These are phyloP conservation scores for Picathartes gymnocephalus DNA, from an alignment of 2,113 vertebrate genomes.

Conservation along the genomic window DNA sequence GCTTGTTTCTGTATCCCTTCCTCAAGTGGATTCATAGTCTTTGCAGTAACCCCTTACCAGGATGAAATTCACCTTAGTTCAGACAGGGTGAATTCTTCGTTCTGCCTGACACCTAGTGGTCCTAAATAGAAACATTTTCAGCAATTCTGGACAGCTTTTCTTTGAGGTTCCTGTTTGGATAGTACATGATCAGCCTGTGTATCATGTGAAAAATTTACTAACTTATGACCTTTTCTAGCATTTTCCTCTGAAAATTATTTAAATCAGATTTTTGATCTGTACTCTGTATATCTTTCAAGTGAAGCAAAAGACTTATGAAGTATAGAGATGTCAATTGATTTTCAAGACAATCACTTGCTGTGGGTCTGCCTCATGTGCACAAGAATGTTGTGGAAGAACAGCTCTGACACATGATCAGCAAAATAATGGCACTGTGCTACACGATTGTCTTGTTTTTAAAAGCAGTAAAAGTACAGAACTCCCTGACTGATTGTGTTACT, in stretches of 20 bases:
- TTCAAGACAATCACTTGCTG: neutral
- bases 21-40: neutral
- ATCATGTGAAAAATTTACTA: neutral
- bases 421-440: neutral
- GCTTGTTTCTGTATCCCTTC: neutral
- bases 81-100: neutral
- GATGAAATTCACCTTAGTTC: neutral
- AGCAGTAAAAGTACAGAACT: neutral
- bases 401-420: neutral
- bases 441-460: rapidly evolving
- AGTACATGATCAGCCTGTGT: neutral
- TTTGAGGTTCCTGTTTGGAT: rapidly evolving
- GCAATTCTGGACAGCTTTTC: neutral
- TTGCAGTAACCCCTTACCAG: neutral
- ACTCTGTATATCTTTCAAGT: neutral
- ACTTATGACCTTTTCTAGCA: neutral
- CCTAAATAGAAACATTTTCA: neutral
- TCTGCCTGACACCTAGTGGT: slow-evolving; percentile 69
- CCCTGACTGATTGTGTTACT: rapidly evolving
- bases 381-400: neutral
- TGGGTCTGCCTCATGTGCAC: neutral
- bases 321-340: neutral
- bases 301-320: neutral
- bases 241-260: neutral
- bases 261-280: neutral